Evolutionary conservation across 2,113 vertebrate genomes (phyloP).

Genomic region (Arenaria interpres): DNA sequence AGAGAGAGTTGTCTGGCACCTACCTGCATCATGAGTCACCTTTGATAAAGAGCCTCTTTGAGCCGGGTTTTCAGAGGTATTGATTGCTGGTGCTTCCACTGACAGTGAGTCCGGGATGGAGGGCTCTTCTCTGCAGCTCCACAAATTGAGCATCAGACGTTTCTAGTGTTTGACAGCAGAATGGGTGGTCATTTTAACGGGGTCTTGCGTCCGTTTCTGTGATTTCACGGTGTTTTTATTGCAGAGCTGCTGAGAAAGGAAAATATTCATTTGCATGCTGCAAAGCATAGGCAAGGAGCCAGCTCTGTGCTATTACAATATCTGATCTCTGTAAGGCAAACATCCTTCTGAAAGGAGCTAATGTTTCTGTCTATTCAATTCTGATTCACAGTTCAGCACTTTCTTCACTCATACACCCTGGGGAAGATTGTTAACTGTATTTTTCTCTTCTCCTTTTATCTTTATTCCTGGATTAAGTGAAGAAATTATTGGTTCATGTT

Average conservation of each 20-base stretch:
- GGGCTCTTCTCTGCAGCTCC: not conserved
- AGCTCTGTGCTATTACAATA: constrained; percentile 43
- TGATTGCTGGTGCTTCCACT: not conserved
- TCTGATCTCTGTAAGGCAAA: constrained; percentile 58
- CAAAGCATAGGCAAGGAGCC: constrained; percentile 37
- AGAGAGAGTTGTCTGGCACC: not conserved
- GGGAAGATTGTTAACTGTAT: constrained; percentile 16
- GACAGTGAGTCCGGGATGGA: not conserved
- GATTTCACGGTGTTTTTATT: not conserved
- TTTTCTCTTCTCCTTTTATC: constrained; percentile 40
- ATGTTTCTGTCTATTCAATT: constrained; percentile 55
- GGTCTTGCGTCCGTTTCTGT: not conserved
- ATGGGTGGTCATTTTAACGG: not conserved
- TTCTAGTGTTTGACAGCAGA: not conserved
- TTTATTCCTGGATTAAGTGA: constrained; percentile 34
- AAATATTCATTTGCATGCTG: constrained; percentile 33
- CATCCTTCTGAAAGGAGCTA: constrained; percentile 51
- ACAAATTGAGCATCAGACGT: not conserved
- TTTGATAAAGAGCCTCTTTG: not conserved
- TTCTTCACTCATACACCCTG: constrained; percentile 31
- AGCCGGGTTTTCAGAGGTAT: not conserved
- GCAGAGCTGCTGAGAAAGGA: constrained; percentile 17
- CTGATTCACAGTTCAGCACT: constrained; percentile 52
- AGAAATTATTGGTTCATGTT: constrained; percentile 16
- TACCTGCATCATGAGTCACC: not conserved